These are phyloP conservation scores for Spheniscus humboldti DNA, from an alignment of 2,797 vertebrate genomes.

Conservation along the genomic window DNA sequence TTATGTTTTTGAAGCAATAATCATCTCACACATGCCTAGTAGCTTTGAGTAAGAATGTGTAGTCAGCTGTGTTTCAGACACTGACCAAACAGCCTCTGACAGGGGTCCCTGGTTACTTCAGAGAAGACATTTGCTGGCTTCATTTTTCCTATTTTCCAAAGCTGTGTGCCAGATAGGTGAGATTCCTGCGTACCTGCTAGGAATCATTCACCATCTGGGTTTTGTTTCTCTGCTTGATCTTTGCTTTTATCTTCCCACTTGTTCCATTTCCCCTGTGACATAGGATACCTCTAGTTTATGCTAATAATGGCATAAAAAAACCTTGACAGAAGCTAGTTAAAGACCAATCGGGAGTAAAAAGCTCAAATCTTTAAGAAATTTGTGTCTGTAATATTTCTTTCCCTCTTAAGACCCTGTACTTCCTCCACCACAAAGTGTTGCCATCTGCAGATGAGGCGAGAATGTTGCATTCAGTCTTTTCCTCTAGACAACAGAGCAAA, in stretches of 20 bases:
- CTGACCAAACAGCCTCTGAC: neutral
- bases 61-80: neutral
- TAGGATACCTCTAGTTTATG: neutral
- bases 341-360: neutral
- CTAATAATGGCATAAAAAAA: neutral
- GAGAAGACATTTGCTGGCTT: conserved; percentile 16
- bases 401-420: neutral
- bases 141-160: conserved; percentile 34
- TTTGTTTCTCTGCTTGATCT: neutral
- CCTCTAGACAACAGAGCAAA: neutral
- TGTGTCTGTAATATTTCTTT: neutral
- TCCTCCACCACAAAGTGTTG: neutral
- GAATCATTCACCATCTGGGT: neutral
- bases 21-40: neutral
- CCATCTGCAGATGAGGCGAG: neutral
- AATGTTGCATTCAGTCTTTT: neutral
- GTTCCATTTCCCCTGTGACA: neutral
- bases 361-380: neutral
- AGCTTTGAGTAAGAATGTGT: neutral
- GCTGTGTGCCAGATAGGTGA: neutral
- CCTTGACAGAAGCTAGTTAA: neutral
- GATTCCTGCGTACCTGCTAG: neutral
- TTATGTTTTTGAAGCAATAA: neutral
- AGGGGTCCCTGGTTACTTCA: neutral
- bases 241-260: neutral